These are phyloP conservation scores for Myripristis murdjan DNA, from an alignment of 2,797 vertebrate genomes.

Conservation along the genomic window DNA sequence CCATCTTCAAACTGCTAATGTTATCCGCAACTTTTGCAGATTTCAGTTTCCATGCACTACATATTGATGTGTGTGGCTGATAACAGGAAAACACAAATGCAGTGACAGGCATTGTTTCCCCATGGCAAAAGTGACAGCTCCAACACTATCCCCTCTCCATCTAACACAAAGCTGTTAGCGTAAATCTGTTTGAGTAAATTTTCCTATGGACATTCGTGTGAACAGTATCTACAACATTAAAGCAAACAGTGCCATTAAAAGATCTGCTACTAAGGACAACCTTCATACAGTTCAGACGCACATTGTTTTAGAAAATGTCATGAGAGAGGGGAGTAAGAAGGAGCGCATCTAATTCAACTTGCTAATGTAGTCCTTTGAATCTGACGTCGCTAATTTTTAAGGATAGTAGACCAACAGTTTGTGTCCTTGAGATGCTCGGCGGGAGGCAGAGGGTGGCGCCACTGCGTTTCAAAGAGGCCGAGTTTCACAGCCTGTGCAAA, in stretches of 20 bases:
- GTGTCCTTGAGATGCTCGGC: conserved; percentile 47
- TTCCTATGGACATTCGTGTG: conserved; percentile 20
- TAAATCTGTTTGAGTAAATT: conserved; percentile 27
- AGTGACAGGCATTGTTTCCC: conserved; percentile 14
- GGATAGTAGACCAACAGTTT: conserved; percentile 43
- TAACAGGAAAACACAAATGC: conserved; percentile 26
- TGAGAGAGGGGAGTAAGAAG: conserved; percentile 43
- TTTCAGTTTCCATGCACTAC: conserved; percentile 44
- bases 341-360: conserved; percentile 17
- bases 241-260: conserved; percentile 20
- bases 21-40: conserved; percentile 12
- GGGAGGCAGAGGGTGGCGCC: conserved; percentile 14
- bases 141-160: conserved; percentile 20
- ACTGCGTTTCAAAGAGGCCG: conserved; percentile 24
- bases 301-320: conserved; percentile 50
- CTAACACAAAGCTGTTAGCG: conserved; percentile 17
- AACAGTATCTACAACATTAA: conserved; percentile 52
- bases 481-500: conserved; percentile 42
- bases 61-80: conserved; percentile 37
- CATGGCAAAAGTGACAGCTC: conserved; percentile 40
- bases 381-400: conserved; percentile 40
- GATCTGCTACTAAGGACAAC: conserved; percentile 26
- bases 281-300: conserved; percentile 34
- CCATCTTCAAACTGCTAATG: not conserved
- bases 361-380: conserved; percentile 18